phyloP scores from a whole-genome alignment of 2,888 invertebrate species.

The Melanchra persicariae region DNA sequence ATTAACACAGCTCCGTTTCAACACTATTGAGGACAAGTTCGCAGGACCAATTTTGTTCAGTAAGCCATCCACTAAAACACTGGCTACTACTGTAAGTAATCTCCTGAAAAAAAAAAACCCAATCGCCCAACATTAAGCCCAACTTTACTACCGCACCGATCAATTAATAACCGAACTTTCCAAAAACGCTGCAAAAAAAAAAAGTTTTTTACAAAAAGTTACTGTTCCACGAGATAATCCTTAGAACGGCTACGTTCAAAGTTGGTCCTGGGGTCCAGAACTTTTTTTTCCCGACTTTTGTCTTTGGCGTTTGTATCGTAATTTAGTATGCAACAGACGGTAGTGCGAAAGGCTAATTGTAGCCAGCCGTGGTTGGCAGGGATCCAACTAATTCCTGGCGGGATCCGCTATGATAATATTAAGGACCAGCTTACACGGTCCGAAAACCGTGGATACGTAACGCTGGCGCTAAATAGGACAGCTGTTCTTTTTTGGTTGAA shows the following conservation, averaged over 20 bases:
- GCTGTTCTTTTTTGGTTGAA: conserved; percentile 24
- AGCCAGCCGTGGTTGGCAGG: conserved; percentile 61
- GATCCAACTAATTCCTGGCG: conserved; percentile 65
- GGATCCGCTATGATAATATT: conserved; percentile 61
- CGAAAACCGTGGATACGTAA: conserved; percentile 37
- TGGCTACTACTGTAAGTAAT: conserved; percentile 21
- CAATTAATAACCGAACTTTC: conserved; percentile 62
- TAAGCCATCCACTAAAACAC: background rate
- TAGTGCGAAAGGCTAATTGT: conserved; percentile 68
- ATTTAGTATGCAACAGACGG: conserved; percentile 66
- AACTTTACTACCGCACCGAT: conserved; percentile 58
- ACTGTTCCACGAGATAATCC: conserved; percentile 58
- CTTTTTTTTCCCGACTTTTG: conserved; percentile 53
- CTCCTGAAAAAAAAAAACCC: conserved; percentile 9
- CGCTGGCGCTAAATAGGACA: conserved; percentile 33
- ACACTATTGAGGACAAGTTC: background rate
- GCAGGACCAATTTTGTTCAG: background rate
- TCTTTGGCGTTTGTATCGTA: conserved; percentile 62
- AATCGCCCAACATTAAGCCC: conserved; percentile 34
- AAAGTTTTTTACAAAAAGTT: conserved; percentile 43
- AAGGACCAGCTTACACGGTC: conserved; percentile 59
- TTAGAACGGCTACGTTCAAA: conserved; percentile 50
- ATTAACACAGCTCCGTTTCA: too few species aligned
- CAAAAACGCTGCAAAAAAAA: conserved; percentile 52
- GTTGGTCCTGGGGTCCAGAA: conserved; percentile 34